phyloP scores from a whole-genome alignment of 2,113 vertebrate species.

The Burhinus bistriatus region DNA sequence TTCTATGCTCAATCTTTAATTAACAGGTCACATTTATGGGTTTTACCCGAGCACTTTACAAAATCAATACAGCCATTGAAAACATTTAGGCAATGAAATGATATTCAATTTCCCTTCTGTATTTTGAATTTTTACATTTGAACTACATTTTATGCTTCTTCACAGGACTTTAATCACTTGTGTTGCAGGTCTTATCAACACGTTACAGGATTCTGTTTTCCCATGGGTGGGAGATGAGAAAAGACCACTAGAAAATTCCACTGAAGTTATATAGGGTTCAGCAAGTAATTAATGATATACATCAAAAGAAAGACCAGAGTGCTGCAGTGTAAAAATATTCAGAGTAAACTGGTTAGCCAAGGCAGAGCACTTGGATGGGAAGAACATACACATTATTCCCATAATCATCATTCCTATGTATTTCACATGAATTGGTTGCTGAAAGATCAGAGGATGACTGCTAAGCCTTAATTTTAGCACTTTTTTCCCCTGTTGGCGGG shows the following conservation, averaged over 20 bases:
- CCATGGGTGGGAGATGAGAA: not conserved
- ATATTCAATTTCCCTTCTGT: not conserved
- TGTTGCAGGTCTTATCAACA: not conserved
- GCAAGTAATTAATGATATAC: not conserved
- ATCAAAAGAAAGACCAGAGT: not conserved
- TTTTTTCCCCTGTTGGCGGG: rapidly evolving
- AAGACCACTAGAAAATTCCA: not conserved
- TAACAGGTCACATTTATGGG: not conserved
- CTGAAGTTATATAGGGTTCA: not conserved
- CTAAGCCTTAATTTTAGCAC: not conserved
- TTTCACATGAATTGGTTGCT: not conserved
- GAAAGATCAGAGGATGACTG: not conserved
- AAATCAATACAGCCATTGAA: not conserved
- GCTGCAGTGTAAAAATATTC: not conserved
- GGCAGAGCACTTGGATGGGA: not conserved
- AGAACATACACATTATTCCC: not conserved
- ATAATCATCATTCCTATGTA: not conserved
- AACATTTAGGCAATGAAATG: not conserved
- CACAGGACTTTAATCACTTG: not conserved
- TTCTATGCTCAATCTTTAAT: not conserved
- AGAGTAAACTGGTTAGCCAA: not conserved
- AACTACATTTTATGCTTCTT: not conserved
- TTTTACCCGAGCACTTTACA: not conserved
- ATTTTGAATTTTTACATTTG: not conserved
- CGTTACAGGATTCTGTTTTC: not conserved